phyloP scores from a whole-genome alignment of 2,797 vertebrate genomes.

The Pampus argenteus region DNA sequence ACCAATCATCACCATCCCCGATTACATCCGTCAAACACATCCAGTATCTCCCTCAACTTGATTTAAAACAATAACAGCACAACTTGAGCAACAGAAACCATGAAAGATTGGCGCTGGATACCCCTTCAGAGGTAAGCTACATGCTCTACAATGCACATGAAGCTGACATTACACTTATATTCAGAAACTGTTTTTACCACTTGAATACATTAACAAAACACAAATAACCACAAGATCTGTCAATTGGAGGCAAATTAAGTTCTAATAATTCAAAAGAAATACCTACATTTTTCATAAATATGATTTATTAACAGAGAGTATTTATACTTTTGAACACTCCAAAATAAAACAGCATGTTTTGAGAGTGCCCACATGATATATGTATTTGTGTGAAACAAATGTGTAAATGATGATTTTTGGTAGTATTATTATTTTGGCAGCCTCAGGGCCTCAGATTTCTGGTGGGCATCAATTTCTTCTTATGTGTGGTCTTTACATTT shows the following conservation, averaged over 20 bases:
- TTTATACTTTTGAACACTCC: not conserved
- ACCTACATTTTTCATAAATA: not conserved
- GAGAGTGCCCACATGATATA: not conserved
- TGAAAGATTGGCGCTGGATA: constrained; percentile 89
- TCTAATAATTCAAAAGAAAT: not conserved
- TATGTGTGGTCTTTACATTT: not conserved
- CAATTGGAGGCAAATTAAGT: not conserved
- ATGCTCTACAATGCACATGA: constrained; percentile 12
- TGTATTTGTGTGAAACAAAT: not conserved
- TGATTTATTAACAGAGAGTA: not conserved
- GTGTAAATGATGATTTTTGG: not conserved
- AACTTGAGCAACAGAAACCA: constrained; percentile 53
- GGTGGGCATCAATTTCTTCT: not conserved
- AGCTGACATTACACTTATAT: constrained; percentile 6
- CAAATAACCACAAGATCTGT: not conserved
- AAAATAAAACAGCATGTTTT: not conserved
- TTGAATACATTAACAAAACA: not conserved
- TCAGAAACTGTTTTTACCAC: not conserved
- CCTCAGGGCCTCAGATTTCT: not conserved
- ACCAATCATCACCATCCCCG: constrained; percentile 31
- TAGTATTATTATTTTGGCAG: no score
- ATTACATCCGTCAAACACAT: constrained; percentile 28
- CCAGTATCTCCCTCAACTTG: constrained; percentile 11
- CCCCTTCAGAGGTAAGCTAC: constrained; percentile 87
- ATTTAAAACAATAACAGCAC: constrained; percentile 39